A percentile compares a stretch with the other conserved stretches of the same genome.
phyloP scores from a whole-genome alignment of 2,888 invertebrate species.

The Stramonita haemastoma region DNA sequence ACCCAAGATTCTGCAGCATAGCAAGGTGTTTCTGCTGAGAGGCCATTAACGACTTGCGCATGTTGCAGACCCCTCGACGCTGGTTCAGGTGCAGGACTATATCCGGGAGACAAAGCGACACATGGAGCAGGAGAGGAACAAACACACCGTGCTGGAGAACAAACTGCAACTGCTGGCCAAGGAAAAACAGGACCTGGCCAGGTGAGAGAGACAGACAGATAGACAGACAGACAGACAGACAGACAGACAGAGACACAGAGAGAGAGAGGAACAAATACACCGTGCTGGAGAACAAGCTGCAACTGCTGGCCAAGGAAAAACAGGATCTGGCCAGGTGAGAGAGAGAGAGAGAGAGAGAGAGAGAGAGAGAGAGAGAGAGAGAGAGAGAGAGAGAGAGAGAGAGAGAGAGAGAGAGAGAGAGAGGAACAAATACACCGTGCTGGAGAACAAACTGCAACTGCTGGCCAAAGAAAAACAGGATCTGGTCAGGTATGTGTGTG shows the following conservation, averaged over 20 bases:
- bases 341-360: too few species aligned
- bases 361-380: too few species aligned
- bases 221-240: too few species aligned
- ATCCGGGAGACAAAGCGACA: constrained; percentile 63
- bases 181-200: constrained; percentile 67
- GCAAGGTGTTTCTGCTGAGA: too few species aligned
- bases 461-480: constrained; percentile 68
- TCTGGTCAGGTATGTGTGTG: constrained; percentile 68
- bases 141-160: constrained; percentile 68
- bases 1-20: too few species aligned
- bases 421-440: constrained; percentile 60
- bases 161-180: constrained; percentile 66
- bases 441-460: constrained; percentile 71
- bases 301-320: constrained; percentile 66
- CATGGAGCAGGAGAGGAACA: constrained; percentile 67
- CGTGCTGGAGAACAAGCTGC: constrained; percentile 70
- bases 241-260: constrained; percentile 63
- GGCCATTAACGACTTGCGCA: too few species aligned
- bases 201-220: too few species aligned
- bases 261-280: constrained; percentile 65
- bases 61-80: constrained; percentile 61
- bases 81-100: constrained; percentile 69
- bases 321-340: constrained; percentile 65
- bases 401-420: too few species aligned
- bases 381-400: constrained; percentile 65